Conservation (phyloP, 1,140 invertebrate genomes). For the Dysdera silvatica region DNA sequence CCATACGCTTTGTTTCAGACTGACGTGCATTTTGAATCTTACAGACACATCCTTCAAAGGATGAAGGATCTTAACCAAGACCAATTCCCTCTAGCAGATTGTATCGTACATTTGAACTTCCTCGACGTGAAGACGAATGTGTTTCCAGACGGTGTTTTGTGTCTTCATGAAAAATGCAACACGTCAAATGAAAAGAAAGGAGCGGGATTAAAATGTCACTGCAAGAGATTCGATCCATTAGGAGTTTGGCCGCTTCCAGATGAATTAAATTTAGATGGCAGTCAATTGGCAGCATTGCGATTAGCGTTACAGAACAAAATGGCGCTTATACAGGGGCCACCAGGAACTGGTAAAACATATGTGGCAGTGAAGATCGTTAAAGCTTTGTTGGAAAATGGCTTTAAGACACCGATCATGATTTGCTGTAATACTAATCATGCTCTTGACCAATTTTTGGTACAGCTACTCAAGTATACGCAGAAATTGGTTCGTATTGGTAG, state of each 20-base stretch:
- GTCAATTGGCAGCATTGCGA: conserved; percentile 46
- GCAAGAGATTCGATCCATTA: conserved; percentile 14
- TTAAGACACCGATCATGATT: conserved; percentile 68
- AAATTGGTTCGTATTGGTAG: conserved; percentile 63
- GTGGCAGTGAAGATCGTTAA: conserved; percentile 50
- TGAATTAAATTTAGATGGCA: conserved; percentile 36
- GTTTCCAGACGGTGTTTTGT: conserved; percentile 13
- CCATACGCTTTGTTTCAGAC: conserved; percentile 50
- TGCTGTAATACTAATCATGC: conserved; percentile 82
- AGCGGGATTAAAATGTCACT: too few species aligned
- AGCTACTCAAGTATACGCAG: conserved; percentile 46
- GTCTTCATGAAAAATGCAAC: conserved; percentile 18
- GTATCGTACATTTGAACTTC: conserved; percentile 33
- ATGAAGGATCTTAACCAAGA: conserved; percentile 39
- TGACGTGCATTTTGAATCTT: conserved; percentile 48
- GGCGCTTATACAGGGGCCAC: conserved; percentile 65
- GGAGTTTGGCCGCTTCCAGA: conserved; percentile 13
- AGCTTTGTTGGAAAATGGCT: conserved; percentile 40
- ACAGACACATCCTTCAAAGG: conserved; percentile 44
- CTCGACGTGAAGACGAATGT: conserved; percentile 9
- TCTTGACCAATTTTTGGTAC: conserved; percentile 79
- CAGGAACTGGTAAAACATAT: conserved; percentile 72
- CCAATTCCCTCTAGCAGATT: conserved; percentile 42
- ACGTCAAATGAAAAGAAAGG: too few species aligned
- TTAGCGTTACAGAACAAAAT: conserved; percentile 47